phyloP scores from a whole-genome alignment of 1,140 invertebrate genomes.

The Maconellicoccus hirsutus region DNA sequence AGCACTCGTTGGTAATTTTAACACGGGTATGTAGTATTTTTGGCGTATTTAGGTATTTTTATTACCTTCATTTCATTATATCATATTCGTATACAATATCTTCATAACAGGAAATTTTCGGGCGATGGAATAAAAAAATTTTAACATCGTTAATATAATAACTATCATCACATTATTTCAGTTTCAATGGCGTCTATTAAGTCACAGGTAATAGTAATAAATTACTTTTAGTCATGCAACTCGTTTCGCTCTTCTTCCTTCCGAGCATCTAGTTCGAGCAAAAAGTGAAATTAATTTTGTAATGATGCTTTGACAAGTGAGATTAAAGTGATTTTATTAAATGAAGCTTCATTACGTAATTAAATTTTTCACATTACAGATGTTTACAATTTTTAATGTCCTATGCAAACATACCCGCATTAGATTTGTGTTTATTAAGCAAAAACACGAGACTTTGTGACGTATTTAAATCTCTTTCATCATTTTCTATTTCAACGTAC shows the following conservation, averaged over 20 bases:
- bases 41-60: slow-evolving; percentile 9
- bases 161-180: slow-evolving; percentile 9
- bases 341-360: background rate
- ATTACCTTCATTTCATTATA: slow-evolving; percentile 1
- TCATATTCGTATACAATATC: background rate
- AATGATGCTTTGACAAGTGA: background rate
- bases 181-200: background rate
- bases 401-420: too few relatives aligned
- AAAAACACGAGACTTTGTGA: too few relatives aligned
- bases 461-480: too few relatives aligned
- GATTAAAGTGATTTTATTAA: background rate
- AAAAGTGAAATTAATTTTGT: slow-evolving; percentile 1
- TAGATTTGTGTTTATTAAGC: too few relatives aligned
- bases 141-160: slow-evolving; percentile 5
- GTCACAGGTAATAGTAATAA: background rate
- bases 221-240: background rate
- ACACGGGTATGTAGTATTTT: background rate
- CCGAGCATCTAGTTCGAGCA: background rate
- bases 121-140: background rate
- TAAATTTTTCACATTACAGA: too few relatives aligned
- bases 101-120: background rate
- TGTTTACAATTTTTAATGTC: too few relatives aligned
- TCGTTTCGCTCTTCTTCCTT: background rate
- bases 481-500: too few relatives aligned
- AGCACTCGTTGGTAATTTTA: slow-evolving; percentile 1